Base-by-base conservation (phyloP, 1,140 invertebrate genomes). In the Lucilia cuprina region DNA sequence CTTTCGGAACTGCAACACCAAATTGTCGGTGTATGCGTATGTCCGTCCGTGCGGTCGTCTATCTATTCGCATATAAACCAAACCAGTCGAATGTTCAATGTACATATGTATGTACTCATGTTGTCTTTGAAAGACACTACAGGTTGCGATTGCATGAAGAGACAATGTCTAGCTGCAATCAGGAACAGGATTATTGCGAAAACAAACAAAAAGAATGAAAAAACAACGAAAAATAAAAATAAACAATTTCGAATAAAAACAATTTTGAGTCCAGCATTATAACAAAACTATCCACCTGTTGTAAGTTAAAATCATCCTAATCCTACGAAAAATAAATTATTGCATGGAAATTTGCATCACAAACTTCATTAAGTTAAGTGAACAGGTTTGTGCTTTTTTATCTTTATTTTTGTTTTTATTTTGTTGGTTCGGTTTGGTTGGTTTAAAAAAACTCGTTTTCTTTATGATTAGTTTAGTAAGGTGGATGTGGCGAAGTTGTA, bases 271-370 rank as follows among this genome's bases (percentile, higher is more conserved):
- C 55, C 55, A 60, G 55, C 55, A 60, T 60, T n/a, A 60, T n/a
- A 17, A 60, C 14, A 60, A 25, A 70, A 70, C 65, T 70, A 70
- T 70, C 19, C 65, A 70, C 65, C 65, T 70, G 65, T 70, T 70
- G 19, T n/a, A 70, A 70, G 65, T 9, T 19, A 70, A 60, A 70
- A 70, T 70, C 65, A 21, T 25, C 19, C 65, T 70, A 70, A 70
- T 70, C 65, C 65, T 70, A 21, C 65, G 65, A 70, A 70, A 70
- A 70, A 70, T 70, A 70, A 70, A 2, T 70, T 70, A 70, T 70
- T 70, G 65, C 65, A 70, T 25, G 25, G 65, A 70, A 70, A 70
- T 70, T 70, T 70, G 65, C 65, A 70, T 70, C 19, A 21, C 19
- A 70, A 70, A 70, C 19, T 70, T 70, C 65, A 70, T 25, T 70